A percentile compares a stretch with the other conserved stretches of the same genome.
phyloP scores from a whole-genome alignment of 2,888 invertebrate genomes.

The Coecobrya sp. region DNA sequence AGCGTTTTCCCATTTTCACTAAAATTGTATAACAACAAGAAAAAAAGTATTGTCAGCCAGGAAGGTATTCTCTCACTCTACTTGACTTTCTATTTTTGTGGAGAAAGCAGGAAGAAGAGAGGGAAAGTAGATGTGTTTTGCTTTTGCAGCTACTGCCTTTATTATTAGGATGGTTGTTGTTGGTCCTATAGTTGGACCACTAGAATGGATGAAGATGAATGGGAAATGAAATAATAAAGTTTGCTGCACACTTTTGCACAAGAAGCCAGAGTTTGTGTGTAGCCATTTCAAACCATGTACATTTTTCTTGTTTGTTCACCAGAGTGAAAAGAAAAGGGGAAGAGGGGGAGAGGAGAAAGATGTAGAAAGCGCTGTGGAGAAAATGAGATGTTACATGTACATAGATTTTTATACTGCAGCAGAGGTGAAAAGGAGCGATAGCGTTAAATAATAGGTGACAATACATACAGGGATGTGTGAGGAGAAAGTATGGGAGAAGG shows the following conservation, averaged over 20 bases:
- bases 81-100: conserved; percentile 1
- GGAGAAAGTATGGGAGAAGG: neutral
- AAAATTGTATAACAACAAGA: conserved; percentile 33
- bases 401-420: neutral
- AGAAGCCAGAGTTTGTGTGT: neutral
- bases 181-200: neutral
- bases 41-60: conserved; percentile 42
- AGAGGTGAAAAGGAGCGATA: neutral
- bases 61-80: conserved; percentile 5
- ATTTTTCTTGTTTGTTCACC: neutral
- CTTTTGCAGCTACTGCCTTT: no score
- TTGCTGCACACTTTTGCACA: neutral
- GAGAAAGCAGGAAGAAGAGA: conserved; percentile 13
- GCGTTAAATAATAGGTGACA: neutral
- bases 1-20: neutral
- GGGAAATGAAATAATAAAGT: conserved; percentile 32
- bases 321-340: neutral
- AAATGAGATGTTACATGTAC: neutral
- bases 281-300: neutral
- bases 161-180: conserved; percentile 17
- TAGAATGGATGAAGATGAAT: conserved; percentile 49
- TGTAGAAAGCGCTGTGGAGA: neutral
- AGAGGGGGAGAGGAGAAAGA: neutral
- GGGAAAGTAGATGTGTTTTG: neutral
- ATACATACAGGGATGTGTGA: neutral